Conservation (phyloP, 53 echinoderm and acorn worm species). For the Apostichopus leukothele region DNA sequence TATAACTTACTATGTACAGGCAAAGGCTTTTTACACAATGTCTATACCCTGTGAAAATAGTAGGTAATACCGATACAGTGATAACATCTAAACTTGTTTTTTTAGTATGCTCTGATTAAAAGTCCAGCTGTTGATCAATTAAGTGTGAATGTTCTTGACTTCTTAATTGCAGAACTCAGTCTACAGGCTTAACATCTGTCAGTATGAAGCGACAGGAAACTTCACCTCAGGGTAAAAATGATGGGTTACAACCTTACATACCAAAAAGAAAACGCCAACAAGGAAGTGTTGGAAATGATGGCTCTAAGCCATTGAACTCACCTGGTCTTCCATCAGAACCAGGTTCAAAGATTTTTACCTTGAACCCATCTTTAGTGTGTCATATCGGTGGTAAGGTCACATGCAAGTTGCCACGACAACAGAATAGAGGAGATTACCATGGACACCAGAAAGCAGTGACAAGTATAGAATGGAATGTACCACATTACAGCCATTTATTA, state of each 20-base stretch:
- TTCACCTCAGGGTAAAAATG: not conserved
- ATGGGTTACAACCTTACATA: conserved; percentile 13
- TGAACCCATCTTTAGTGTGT: conserved; percentile 29
- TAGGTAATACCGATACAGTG: too few species aligned
- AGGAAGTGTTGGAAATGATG: not conserved
- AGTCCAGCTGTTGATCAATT: too few species aligned
- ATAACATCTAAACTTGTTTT: too few species aligned
- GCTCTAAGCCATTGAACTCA: not conserved
- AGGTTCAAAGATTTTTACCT: conserved; percentile 24
- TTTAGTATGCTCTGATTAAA: too few species aligned
- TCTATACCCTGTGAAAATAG: too few species aligned
- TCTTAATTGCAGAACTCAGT: not conserved
- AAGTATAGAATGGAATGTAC: conserved; percentile 71
- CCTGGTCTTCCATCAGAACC: not conserved
- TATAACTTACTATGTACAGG: too few species aligned
- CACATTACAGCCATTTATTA: conserved; percentile 81
- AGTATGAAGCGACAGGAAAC: not conserved
- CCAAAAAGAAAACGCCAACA: conserved; percentile 20
- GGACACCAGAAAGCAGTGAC: conserved; percentile 69
- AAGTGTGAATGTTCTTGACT: too few species aligned
- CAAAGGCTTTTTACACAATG: too few species aligned
- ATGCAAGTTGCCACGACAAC: conserved; percentile 49
- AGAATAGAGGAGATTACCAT: conserved; percentile 1
- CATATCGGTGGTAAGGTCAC: conserved; percentile 15
- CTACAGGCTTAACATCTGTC: not conserved